phyloP scores from a whole-genome alignment of 2,888 invertebrate species.

The Mactromeris polynyma region DNA sequence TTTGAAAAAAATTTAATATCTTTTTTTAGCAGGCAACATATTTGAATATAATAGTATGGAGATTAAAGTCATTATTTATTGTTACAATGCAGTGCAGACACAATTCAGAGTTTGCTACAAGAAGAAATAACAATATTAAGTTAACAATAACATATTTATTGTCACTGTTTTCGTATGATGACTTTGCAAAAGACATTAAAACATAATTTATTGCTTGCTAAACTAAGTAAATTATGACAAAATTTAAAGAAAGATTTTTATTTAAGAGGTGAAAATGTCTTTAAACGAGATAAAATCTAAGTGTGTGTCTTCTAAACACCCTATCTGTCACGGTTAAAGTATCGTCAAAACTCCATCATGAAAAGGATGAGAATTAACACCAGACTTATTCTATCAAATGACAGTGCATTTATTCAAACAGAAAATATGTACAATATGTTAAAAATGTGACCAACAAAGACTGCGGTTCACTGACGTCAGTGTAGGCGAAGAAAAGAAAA shows the following conservation, averaged over 20 bases:
- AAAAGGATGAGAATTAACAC: neutral
- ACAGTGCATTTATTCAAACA: neutral
- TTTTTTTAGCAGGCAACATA: neutral
- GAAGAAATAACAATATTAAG: constrained; percentile 20
- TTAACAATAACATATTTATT: neutral
- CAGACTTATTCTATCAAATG: neutral
- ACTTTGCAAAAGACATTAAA: constrained; percentile 58
- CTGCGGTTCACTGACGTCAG: too few species aligned
- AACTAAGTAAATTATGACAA: constrained; percentile 50
- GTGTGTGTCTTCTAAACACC: constrained; percentile 37
- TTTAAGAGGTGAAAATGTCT: constrained; percentile 55
- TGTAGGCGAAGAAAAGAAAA: neutral
- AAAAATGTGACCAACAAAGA: neutral
- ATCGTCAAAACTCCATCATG: constrained; percentile 17
- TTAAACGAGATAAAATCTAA: constrained; percentile 47
- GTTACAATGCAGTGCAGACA: neutral
- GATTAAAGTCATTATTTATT: neutral
- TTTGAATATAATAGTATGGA: neutral
- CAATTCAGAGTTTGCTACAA: neutral
- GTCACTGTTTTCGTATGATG: constrained; percentile 30
- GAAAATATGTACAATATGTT: neutral
- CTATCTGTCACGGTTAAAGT: constrained; percentile 44
- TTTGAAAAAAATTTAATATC: neutral
- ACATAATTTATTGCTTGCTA: constrained; percentile 51
- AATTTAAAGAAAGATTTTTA: constrained; percentile 47